These are phyloP conservation scores for Sphenodon punctatus DNA, from an alignment of 2,797 vertebrate genomes.

Conservation along the genomic window DNA sequence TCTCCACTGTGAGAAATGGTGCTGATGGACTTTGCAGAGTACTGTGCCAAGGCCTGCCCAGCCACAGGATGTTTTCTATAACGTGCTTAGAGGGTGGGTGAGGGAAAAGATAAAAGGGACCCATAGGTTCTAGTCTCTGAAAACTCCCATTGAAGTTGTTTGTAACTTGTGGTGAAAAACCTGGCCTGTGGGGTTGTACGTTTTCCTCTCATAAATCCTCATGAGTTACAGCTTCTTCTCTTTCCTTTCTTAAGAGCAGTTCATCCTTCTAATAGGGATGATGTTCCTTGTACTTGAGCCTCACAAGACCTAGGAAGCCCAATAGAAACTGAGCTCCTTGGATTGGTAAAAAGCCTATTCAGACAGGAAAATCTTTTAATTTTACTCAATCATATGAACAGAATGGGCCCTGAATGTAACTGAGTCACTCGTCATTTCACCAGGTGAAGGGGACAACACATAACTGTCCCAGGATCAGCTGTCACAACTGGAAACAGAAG, in stretches of 20 bases:
- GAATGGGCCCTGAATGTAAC: constrained; percentile 1
- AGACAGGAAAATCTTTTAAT: constrained; percentile 1
- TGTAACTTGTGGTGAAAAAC: neutral
- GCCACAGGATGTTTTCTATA: neutral
- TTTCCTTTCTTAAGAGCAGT: neutral
- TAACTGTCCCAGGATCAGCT: neutral
- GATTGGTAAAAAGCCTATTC: constrained; percentile 12
- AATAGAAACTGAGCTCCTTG: neutral
- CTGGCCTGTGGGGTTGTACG: constrained; percentile 7
- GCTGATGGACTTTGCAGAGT: neutral
- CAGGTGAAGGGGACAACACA: neutral
- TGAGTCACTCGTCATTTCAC: neutral
- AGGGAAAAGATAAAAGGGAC: neutral
- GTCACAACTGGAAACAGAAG: neutral
- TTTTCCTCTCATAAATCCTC: neutral
- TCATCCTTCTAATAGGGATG: neutral
- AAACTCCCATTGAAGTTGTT: neutral
- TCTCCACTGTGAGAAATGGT: neutral
- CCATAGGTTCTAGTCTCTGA: neutral
- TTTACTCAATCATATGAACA: neutral
- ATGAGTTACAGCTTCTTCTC: neutral
- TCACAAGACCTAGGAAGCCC: neutral
- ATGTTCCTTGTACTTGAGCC: neutral
- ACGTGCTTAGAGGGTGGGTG: neutral
- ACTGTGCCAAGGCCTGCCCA: neutral